Conservation (phyloP, 2,888 invertebrate genomes). For the Drosophila testacea region DNA sequence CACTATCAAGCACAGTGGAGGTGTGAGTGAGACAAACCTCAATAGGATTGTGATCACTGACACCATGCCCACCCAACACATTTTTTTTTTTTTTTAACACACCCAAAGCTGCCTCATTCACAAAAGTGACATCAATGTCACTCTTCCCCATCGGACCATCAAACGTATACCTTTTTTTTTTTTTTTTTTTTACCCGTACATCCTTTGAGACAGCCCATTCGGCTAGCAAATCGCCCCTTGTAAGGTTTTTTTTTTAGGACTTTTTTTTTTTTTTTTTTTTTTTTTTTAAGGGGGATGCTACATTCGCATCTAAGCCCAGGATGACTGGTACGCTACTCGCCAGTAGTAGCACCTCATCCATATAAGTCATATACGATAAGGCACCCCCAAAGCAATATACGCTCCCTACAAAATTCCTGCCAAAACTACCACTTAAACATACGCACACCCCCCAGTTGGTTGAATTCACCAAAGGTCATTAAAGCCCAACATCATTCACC, state of each 20-base stretch:
- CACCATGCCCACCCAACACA: slow-evolving; percentile 1
- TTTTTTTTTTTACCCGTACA: no score
- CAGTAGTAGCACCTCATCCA: slow-evolving; percentile 25
- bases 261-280: no score
- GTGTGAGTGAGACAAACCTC: slow-evolving; percentile 2
- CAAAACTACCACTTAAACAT: slow-evolving; percentile 6
- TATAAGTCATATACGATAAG: slow-evolving; percentile 7
- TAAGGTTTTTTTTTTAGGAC: neutral
- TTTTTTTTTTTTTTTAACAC: no score
- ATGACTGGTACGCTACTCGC: slow-evolving; percentile 17
- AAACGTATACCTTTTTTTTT: slow-evolving; percentile 13
- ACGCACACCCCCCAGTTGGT: slow-evolving; percentile 18
- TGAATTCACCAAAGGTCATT: slow-evolving; percentile 9
- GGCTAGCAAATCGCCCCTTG: slow-evolving; percentile 7
- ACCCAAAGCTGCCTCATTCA: slow-evolving; percentile 15
- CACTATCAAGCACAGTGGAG: neutral
- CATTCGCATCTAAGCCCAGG: slow-evolving; percentile 19
- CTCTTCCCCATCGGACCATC: slow-evolving; percentile 8
- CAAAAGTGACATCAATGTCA: slow-evolving; percentile 20
- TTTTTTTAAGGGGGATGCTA: slow-evolving; percentile 14
- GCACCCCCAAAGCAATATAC: slow-evolving; percentile 6
- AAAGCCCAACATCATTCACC: slow-evolving; percentile 17
- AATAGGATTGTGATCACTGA: slow-evolving; percentile 8
- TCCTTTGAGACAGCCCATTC: no score
- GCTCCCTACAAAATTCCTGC: neutral